Conservation (phyloP, 2,888 invertebrate species). For the Cheilosia grossa region DNA sequence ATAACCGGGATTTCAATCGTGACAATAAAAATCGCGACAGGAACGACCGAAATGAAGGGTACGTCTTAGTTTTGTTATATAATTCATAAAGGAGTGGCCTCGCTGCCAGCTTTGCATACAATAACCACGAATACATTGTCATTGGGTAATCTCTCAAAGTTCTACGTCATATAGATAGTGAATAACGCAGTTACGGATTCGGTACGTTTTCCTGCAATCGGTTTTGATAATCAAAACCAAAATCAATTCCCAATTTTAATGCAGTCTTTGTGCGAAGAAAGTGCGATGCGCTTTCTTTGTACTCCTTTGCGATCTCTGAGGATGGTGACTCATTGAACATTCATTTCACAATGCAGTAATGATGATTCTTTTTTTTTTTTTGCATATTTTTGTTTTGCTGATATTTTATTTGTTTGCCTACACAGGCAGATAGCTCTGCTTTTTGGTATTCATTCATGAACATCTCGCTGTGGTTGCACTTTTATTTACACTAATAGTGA, state of each 20-base stretch:
- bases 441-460: background rate
- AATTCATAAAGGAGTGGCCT: background rate
- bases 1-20: conserved; percentile 77
- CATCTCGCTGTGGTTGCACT: background rate
- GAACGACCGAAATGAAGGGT: conserved; percentile 76
- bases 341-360: conserved; percentile 3
- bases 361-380: background rate
- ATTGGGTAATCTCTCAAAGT: background rate
- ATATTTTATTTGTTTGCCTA: background rate
- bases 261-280: conserved; percentile 41
- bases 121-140: background rate
- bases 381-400: background rate
- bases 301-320: background rate
- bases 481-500: background rate
- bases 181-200: background rate
- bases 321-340: conserved; percentile 36
- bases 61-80: conserved; percentile 1
- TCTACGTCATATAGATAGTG: background rate
- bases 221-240: background rate
- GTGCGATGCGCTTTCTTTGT: conserved; percentile 50
- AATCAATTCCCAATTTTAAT: background rate
- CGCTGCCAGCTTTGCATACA: too few species aligned
- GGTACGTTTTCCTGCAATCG: background rate
- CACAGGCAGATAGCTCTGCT: conserved; percentile 4
- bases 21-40: conserved; percentile 76